A percentile compares a stretch with the other conserved stretches of the same genome.
Conservation (phyloP, 2,888 invertebrate genomes). For the Endomychus coccineus region DNA sequence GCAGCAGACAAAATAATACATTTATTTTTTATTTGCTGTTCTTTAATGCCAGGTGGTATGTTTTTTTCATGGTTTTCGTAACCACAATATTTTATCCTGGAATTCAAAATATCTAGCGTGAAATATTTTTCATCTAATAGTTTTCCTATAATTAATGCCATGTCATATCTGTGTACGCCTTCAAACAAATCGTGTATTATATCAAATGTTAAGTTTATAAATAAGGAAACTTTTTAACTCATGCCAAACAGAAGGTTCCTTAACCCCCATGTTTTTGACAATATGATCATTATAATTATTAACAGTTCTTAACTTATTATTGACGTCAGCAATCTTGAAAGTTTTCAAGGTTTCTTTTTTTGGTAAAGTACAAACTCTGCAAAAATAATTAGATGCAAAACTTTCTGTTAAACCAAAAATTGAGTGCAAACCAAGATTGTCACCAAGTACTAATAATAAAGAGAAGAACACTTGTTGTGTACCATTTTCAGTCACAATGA, state of each 20-base stretch:
- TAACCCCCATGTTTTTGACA: constrained; percentile 17
- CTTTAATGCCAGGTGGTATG: constrained; percentile 2
- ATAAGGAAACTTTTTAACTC: constrained; percentile 7
- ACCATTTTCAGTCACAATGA: neutral
- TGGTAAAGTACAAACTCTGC: constrained; percentile 14
- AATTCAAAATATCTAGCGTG: constrained; percentile 3
- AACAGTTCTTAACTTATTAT: constrained; percentile 1
- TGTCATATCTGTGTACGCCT: constrained; percentile 17
- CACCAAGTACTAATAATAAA: constrained; percentile 17
- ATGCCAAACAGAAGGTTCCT: constrained; percentile 10
- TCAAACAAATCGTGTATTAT: constrained; percentile 23
- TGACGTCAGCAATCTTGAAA: constrained; percentile 1
- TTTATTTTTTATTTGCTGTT: constrained; percentile 3
- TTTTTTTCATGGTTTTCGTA: constrained; percentile 4
- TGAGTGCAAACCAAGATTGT: constrained; percentile 22
- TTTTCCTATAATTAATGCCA: constrained; percentile 14
- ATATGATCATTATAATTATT: constrained; percentile 6
- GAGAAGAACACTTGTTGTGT: constrained; percentile 15
- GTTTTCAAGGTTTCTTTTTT: constrained; percentile 4
- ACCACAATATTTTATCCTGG: neutral
- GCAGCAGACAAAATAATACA: constrained; percentile 4
- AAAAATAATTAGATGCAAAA: constrained; percentile 19
- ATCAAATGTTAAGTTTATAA: constrained; percentile 18
- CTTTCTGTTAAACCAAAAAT: constrained; percentile 19
- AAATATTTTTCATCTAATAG: constrained; percentile 14